Conservation (phyloP, 2,888 invertebrate species). For the Cremastinae sp. region DNA sequence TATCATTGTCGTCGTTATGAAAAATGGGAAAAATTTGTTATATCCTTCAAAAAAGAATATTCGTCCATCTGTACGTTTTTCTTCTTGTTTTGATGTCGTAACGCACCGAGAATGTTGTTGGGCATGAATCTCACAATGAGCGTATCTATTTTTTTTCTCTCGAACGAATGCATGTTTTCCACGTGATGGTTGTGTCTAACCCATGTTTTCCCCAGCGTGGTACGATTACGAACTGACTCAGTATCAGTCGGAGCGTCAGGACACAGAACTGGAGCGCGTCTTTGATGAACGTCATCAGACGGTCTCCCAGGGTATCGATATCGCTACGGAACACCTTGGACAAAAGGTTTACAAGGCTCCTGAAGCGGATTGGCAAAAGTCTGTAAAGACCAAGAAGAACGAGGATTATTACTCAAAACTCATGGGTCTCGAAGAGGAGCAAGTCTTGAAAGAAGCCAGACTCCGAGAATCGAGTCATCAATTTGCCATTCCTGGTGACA, state of each 20-base stretch:
- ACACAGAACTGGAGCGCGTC: slow-evolving; percentile 92
- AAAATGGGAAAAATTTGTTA: slow-evolving; percentile 2
- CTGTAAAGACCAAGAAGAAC: slow-evolving; percentile 89
- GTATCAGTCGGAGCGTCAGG: slow-evolving; percentile 91
- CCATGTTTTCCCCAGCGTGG: slow-evolving; percentile 86
- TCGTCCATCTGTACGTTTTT: slow-evolving; percentile 35
- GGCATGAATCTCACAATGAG: slow-evolving; percentile 63
- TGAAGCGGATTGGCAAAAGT: slow-evolving; percentile 92
- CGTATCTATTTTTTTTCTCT: slow-evolving; percentile 25
- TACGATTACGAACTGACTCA: slow-evolving; percentile 93
- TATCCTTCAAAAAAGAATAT: slow-evolving; percentile 4
- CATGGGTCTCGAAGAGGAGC: slow-evolving; percentile 91
- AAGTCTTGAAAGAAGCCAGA: slow-evolving; percentile 90
- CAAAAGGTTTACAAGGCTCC: slow-evolving; percentile 86
- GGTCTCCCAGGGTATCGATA: slow-evolving; percentile 84
- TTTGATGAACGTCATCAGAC: slow-evolving; percentile 92
- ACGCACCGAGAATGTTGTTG: slow-evolving; percentile 66
- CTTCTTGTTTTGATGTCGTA: slow-evolving; percentile 52
- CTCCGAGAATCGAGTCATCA: slow-evolving; percentile 90
- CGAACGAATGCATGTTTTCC: slow-evolving; percentile 31
- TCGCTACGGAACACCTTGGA: slow-evolving; percentile 82
- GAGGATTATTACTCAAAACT: slow-evolving; percentile 92
- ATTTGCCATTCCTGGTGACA: slow-evolving; percentile 92
- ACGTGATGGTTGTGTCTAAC: slow-evolving; percentile 63
- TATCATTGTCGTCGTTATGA: slow-evolving; percentile 65